Percentiles rank a stretch among this genome's conserved stretches.
phyloP scores from a whole-genome alignment of 1,140 invertebrate genomes.

The Samia ricini region DNA sequence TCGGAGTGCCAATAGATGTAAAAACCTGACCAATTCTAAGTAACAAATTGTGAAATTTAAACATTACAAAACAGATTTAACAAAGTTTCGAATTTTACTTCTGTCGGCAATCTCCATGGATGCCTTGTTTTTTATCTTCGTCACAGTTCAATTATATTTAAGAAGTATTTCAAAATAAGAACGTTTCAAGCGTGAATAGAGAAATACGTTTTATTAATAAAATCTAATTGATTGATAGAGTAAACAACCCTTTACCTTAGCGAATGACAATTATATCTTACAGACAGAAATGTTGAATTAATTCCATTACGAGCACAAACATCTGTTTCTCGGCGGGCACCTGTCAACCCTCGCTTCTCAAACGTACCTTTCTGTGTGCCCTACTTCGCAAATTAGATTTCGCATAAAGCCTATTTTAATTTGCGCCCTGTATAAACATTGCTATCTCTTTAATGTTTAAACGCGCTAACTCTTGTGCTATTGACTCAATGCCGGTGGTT shows the following conservation, averaged over 20 bases:
- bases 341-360: constrained; percentile 37
- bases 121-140: no score
- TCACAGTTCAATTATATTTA: no score
- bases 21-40: no score
- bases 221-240: neutral
- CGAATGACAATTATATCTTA: constrained; percentile 26
- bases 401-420: constrained; percentile 76
- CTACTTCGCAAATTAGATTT: constrained; percentile 75
- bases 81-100: no score
- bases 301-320: constrained; percentile 72
- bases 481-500: constrained; percentile 54
- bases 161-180: no score
- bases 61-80: no score
- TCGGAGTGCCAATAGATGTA: no score
- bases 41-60: no score
- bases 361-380: constrained; percentile 56
- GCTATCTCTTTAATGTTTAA: constrained; percentile 72
- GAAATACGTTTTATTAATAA: neutral
- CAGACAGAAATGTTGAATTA: constrained; percentile 64
- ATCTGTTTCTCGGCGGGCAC: constrained; percentile 50
- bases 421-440: constrained; percentile 70
- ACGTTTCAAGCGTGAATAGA: no score
- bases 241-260: neutral
- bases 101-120: no score
- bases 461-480: constrained; percentile 56